Percentiles rank a stretch among this genome's conserved stretches.
Evolutionary conservation across 2,888 invertebrate species (phyloP).

Genomic region (Tillus elongatus): DNA sequence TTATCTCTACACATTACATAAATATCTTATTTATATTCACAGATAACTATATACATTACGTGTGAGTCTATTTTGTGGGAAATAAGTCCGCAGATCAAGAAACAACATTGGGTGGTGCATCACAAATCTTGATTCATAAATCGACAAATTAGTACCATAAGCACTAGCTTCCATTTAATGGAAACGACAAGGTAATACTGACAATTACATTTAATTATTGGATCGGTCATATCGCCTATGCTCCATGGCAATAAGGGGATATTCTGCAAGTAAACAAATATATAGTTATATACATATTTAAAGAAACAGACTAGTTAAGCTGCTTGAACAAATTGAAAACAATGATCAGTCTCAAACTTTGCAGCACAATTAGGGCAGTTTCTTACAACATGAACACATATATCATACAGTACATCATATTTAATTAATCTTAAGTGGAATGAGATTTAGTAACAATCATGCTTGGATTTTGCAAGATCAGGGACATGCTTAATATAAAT

Average conservation of each 20-base stretch:
- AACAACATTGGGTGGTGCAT: too few species aligned
- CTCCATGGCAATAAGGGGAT: constrained; percentile 35
- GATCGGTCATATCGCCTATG: too few species aligned
- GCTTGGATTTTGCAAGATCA: too few species aligned
- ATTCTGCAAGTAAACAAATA: constrained; percentile 37
- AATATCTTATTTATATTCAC: constrained; percentile 26
- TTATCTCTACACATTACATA: constrained; percentile 30
- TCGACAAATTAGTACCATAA: constrained; percentile 1
- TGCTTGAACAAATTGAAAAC: constrained; percentile 13
- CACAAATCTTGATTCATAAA: not conserved
- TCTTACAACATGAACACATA: too few species aligned
- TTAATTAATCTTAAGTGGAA: too few species aligned
- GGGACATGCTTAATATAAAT: too few species aligned
- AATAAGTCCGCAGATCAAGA: too few species aligned
- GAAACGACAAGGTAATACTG: constrained; percentile 7
- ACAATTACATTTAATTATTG: too few species aligned
- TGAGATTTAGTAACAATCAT: constrained; percentile 10
- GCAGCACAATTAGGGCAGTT: too few species aligned
- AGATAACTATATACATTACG: constrained; percentile 18
- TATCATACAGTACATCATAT: too few species aligned
- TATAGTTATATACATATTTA: constrained; percentile 20
- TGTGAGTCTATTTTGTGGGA: not conserved
- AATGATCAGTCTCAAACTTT: too few species aligned
- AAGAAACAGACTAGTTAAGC: constrained; percentile 14
- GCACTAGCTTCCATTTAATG: not conserved